These are phyloP conservation scores for Lobophora halterata DNA, from an alignment of 2,888 invertebrate species.

Conservation along the genomic window DNA sequence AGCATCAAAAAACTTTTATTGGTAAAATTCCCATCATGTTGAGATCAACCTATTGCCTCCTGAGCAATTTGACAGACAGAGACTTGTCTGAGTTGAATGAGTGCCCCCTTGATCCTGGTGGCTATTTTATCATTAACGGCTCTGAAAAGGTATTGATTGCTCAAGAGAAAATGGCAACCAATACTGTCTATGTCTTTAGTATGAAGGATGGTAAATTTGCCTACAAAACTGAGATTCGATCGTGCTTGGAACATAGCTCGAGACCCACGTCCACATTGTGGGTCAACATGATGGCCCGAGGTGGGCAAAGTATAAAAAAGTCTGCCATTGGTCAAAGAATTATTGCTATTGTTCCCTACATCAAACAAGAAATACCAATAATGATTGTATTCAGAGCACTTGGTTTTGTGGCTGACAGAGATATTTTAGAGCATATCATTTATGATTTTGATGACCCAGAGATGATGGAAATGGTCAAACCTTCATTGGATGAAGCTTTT, in stretches of 20 bases:
- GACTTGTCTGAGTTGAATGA: slow-evolving; percentile 99
- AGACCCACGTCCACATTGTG: slow-evolving; percentile 98
- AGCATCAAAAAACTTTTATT: slow-evolving; percentile 88
- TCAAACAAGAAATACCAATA: slow-evolving; percentile 99
- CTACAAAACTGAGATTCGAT: slow-evolving; percentile 98
- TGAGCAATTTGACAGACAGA: slow-evolving; percentile 97
- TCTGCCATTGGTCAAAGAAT: slow-evolving; percentile 99
- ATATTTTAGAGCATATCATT: slow-evolving; percentile 99
- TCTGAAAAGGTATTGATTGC: slow-evolving; percentile 99
- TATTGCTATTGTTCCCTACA: slow-evolving; percentile 98
- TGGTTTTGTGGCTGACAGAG: slow-evolving; percentile 99
- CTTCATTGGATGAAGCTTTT: slow-evolving; percentile 99
- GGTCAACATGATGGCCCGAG: slow-evolving; percentile 99
- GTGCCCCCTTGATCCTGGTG: slow-evolving; percentile 99
- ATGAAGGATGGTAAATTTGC: slow-evolving; percentile 99
- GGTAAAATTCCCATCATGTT: slow-evolving; percentile 99
- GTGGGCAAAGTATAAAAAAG: slow-evolving; percentile 99
- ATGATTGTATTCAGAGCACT: slow-evolving; percentile 99
- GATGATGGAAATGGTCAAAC: slow-evolving; percentile 99
- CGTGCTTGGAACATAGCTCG: slow-evolving; percentile 85
- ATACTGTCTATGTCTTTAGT: slow-evolving; percentile 99
- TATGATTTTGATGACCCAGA: slow-evolving; percentile 99
- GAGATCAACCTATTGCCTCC: slow-evolving; percentile 97
- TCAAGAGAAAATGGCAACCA: slow-evolving; percentile 99
- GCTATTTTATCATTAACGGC: slow-evolving; percentile 99